Evolutionary conservation across 2,888 invertebrate genomes (phyloP), one percentile per base, ranked within the genome.

Genomic region (Drosophila barbarae): DNA sequence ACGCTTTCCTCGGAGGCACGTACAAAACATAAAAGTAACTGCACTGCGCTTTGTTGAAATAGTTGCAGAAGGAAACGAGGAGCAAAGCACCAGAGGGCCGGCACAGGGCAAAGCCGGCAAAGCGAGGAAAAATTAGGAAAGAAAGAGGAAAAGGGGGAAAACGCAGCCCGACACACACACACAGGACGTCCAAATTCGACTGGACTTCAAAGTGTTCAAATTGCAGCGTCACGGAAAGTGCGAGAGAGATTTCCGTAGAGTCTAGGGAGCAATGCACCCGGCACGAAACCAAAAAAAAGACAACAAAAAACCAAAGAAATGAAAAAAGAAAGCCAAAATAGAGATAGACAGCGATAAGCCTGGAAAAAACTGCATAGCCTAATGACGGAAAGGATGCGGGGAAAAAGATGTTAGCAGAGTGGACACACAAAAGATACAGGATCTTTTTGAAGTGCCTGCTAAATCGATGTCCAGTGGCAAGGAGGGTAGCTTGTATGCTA

Each of bases 1-100:
- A 60, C 68, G 78, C 71, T 74, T 63, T 74, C 67, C 65, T 72
- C 69, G 55, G 71, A 64, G 73, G 81, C 81, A 81, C 81, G 81
- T 81, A 76, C 78, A 71, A 81, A 83, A 81, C 81, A 83, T 81
- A 81, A 81, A 81, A 81, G 81, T 81, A 83, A 81, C 81, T 81
- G 81, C 81, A 81, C 68, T 81, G 81, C 81, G 81, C 84, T 83
- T 83, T 81, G 84, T 81, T 78, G 84, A 81, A 81, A 83, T 81
- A 80, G 81, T 77, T 83, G 73, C 77, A 74, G 83, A 82, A 72
- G 77, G 74, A 63, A 60, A 77, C 67, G 70, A 69, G 67, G 50
- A 51, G 56, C 74, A 82, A 77, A 80, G 77, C 77, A 71, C 63
- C 75, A 73, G 49, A 77, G 77, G 72, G 72, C 66, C 53, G 34